These are phyloP conservation scores for Ceyx cyanopectus DNA, from an alignment of 2,113 vertebrate species.

Conservation along the genomic window DNA sequence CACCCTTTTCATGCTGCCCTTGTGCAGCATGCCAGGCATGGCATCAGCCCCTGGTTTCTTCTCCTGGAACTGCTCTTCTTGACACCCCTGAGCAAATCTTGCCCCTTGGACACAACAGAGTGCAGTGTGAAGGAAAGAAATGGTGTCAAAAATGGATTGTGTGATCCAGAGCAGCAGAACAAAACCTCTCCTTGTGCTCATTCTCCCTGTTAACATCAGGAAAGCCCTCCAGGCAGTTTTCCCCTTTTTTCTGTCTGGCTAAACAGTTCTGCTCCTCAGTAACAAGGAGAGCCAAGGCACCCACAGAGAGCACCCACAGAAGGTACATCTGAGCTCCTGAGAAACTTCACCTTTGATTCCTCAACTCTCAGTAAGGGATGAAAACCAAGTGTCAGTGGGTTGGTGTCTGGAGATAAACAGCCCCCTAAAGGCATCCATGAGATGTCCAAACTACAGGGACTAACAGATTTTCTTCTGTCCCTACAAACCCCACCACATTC, in stretches of 20 bases:
- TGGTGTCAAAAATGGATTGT: rapidly evolving
- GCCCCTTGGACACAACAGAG: not conserved
- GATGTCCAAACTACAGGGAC: not conserved
- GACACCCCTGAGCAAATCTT: not conserved
- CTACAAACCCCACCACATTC: not conserved
- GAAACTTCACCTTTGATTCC: not conserved
- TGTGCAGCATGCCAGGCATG: not conserved
- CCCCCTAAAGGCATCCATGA: not conserved
- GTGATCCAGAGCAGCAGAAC: not conserved
- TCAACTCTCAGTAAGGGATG: not conserved
- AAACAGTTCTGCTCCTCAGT: not conserved
- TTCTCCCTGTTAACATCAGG: not conserved
- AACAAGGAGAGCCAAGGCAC: not conserved
- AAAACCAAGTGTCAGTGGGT: not conserved
- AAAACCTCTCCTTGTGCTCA: not conserved
- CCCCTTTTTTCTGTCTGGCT: not conserved
- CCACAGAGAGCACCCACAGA: not conserved
- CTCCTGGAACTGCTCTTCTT: not conserved
- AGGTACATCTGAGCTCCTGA: not conserved
- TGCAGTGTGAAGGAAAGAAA: not conserved
- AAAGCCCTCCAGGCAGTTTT: not conserved
- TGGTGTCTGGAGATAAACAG: not conserved
- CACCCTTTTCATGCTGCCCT: not conserved
- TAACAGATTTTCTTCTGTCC: not conserved
- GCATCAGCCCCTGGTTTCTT: not conserved